phyloP scores from a whole-genome alignment of 2,797 vertebrate genomes.

The Galaxias olidus region DNA sequence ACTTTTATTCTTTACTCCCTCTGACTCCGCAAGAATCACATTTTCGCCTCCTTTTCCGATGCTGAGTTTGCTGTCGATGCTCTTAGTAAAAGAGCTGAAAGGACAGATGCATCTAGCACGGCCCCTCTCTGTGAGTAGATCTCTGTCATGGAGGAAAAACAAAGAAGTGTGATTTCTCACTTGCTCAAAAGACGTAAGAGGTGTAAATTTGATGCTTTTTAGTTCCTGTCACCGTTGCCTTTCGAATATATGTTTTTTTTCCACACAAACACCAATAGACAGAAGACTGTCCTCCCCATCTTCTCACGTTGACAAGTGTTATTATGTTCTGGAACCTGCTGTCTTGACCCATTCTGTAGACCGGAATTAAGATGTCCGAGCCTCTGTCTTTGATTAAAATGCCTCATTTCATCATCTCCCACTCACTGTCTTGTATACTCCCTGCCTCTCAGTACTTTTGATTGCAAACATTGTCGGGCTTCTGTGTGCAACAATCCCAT shows the following conservation, averaged over 20 bases:
- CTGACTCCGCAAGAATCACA: neutral
- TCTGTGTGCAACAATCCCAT: neutral
- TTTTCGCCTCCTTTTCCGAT: neutral
- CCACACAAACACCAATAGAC: slow-evolving; percentile 10
- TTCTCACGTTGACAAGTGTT: slow-evolving; percentile 20
- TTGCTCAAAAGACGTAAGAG: neutral
- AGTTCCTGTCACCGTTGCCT: slow-evolving; percentile 24
- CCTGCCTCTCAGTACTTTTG: too few relatives aligned
- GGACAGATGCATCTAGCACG: neutral
- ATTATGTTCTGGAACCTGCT: slow-evolving; percentile 15
- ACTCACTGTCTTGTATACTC: too few relatives aligned
- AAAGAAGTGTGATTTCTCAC: slow-evolving; percentile 34
- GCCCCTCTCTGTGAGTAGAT: slow-evolving; percentile 12
- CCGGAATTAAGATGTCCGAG: slow-evolving; percentile 1
- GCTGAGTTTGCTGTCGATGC: neutral
- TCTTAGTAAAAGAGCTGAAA: slow-evolving; percentile 15
- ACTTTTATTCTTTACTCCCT: slow-evolving; percentile 2
- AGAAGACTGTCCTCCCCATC: neutral
- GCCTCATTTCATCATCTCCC: too few relatives aligned
- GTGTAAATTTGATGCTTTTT: slow-evolving; percentile 36
- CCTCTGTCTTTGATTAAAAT: too few relatives aligned
- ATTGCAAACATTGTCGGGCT: too few relatives aligned
- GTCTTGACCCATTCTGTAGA: slow-evolving; percentile 29
- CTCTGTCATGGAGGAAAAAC: slow-evolving; percentile 18
- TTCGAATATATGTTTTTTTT: slow-evolving; percentile 14